Evolutionary conservation across 1,140 invertebrate genomes (phyloP).

Genomic region (Diuraphis noxia): DNA sequence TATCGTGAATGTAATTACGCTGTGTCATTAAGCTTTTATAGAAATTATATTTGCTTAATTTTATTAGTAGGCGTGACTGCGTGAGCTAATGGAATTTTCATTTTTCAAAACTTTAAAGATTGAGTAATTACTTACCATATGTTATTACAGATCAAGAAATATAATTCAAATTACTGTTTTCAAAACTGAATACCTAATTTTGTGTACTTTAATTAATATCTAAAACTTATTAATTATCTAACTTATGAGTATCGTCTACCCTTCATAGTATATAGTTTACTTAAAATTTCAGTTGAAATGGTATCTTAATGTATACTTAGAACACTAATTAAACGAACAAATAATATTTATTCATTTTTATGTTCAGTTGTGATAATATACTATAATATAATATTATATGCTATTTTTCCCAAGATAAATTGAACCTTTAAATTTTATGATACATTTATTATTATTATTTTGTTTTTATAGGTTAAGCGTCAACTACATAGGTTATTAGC

Average conservation of each 20-base stretch:
- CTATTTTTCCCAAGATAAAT: too few species aligned
- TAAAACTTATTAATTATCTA: background rate
- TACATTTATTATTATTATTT: too few species aligned
- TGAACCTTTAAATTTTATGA: too few species aligned
- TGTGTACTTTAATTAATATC: background rate
- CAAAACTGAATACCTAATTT: background rate
- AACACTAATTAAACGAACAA: too few species aligned
- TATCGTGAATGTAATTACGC: background rate
- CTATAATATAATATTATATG: too few species aligned
- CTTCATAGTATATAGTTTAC: background rate
- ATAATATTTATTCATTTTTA: too few species aligned
- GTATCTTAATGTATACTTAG: background rate
- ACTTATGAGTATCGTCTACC: background rate
- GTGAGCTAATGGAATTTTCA: slow-evolving; percentile 2
- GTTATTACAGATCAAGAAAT: background rate
- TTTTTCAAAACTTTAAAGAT: background rate
- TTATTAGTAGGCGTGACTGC: background rate
- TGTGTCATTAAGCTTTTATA: background rate
- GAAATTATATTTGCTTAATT: background rate
- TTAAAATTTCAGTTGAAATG: background rate
- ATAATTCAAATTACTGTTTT: background rate
- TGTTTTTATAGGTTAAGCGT: too few species aligned
- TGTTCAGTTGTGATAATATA: too few species aligned
- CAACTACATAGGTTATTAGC: too few species aligned
- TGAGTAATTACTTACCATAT: background rate